These are phyloP conservation scores for Acleris literana DNA, from an alignment of 2,888 invertebrate genomes.

Conservation along the genomic window DNA sequence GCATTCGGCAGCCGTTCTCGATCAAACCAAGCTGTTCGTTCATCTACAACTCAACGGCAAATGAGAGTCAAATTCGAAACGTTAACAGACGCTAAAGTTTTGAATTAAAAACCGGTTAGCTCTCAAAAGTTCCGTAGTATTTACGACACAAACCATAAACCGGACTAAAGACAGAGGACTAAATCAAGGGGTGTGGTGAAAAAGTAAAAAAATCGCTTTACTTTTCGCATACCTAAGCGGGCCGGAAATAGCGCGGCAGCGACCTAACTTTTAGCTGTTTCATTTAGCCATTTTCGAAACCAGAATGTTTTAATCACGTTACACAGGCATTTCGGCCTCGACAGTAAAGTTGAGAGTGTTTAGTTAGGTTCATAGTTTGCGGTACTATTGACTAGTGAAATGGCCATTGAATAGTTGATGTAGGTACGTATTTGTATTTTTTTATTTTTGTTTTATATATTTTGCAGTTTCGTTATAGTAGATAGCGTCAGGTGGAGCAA, in stretches of 20 bases:
- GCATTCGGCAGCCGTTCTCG: constrained; percentile 8
- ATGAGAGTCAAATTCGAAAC: constrained; percentile 19
- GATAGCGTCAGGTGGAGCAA: too few species aligned
- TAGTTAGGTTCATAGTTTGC: too few species aligned
- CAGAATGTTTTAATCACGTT: not conserved
- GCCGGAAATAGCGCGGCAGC: constrained; percentile 26
- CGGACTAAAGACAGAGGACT: constrained; percentile 16
- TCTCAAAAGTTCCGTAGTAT: constrained; percentile 21
- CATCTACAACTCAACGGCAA: constrained; percentile 2
- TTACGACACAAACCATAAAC: constrained; percentile 32
- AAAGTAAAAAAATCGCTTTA: constrained; percentile 25
- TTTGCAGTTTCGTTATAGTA: too few species aligned
- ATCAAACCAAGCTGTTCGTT: not conserved
- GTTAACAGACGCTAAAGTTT: constrained; percentile 5
- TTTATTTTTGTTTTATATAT: too few species aligned
- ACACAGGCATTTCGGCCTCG: too few species aligned
- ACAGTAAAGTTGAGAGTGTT: too few species aligned
- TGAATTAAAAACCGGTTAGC: constrained; percentile 8
- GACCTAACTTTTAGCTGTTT: constrained; percentile 10
- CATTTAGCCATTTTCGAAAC: not conserved
- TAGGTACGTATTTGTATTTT: too few species aligned
- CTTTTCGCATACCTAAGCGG: constrained; percentile 20
- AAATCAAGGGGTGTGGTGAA: constrained; percentile 15
- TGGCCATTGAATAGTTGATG: too few species aligned
- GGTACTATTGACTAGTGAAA: too few species aligned